A percentile compares a stretch with the other conserved stretches of the same genome.
These are phyloP conservation scores for Acheta domesticus DNA, from an alignment of 2,888 invertebrate species.

Conservation along the genomic window DNA sequence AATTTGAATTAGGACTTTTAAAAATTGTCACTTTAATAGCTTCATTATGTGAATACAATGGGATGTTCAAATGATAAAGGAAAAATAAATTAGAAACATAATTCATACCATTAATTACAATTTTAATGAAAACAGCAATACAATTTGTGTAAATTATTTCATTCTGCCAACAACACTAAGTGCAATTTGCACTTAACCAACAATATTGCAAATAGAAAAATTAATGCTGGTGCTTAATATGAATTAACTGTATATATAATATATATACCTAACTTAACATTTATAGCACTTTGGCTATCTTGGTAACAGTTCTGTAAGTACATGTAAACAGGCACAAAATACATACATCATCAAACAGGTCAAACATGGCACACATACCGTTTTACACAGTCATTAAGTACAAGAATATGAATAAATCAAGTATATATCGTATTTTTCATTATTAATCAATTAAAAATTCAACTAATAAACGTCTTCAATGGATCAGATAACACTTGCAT, in stretches of 20 bases:
- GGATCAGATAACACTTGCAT: neutral
- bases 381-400: slow-evolving; percentile 1
- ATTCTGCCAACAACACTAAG: slow-evolving; percentile 1
- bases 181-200: slow-evolving; percentile 11
- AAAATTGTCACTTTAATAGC: no score
- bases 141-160: slow-evolving; percentile 18
- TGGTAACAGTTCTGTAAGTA: neutral
- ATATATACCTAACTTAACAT: neutral
- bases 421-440: neutral
- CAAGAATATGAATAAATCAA: neutral
- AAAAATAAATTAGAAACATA: neutral
- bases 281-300: neutral
- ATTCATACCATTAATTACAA: neutral
- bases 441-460: neutral
- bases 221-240: slow-evolving; percentile 2
- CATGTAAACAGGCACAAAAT: neutral
- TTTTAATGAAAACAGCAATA: slow-evolving; percentile 18
- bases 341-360: neutral
- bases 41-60: no score
- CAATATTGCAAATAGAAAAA: slow-evolving; percentile 11
- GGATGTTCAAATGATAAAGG: neutral
- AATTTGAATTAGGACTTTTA: no score
- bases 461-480: neutral
- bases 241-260: neutral
- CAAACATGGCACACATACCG: neutral